Conservation (phyloP, 30 jellyfish, hydroid and myxozoan species). For the Rhopilema esculentum region DNA sequence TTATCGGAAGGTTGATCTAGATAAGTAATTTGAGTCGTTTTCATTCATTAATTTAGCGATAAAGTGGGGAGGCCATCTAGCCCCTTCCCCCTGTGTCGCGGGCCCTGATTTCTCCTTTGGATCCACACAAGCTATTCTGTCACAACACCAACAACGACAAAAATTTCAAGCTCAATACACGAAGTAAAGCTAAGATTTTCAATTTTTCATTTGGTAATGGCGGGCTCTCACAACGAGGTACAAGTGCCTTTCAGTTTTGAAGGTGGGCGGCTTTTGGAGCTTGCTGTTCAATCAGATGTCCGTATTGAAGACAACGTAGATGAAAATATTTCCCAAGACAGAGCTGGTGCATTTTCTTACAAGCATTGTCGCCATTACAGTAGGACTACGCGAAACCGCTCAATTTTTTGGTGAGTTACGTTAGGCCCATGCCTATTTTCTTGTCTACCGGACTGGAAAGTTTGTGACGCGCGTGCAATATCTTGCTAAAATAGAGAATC, state of each 20-base stretch:
- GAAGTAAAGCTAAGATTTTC: not conserved
- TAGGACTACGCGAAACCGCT: slow-evolving; percentile 64
- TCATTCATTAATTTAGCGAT: too few relatives aligned
- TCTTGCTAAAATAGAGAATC: too few relatives aligned
- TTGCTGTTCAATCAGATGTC: slow-evolving; percentile 46
- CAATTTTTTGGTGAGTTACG: slow-evolving; percentile 48
- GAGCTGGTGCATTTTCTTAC: slow-evolving; percentile 67
- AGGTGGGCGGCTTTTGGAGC: slow-evolving; percentile 26
- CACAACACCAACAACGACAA: too few relatives aligned
- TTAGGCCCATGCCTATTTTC: not conserved
- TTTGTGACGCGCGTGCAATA: too few relatives aligned
- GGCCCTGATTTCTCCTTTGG: too few relatives aligned
- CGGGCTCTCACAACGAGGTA: slow-evolving; percentile 72
- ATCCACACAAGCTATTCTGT: too few relatives aligned
- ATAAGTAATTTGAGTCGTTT: too few relatives aligned
- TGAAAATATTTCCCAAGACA: slow-evolving; percentile 53
- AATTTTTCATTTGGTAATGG: slow-evolving; percentile 32
- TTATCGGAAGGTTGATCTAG: too few relatives aligned
- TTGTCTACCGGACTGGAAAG: not conserved
- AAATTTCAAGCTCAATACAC: too few relatives aligned
- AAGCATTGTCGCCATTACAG: slow-evolving; percentile 37
- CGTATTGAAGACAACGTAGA: slow-evolving; percentile 11
- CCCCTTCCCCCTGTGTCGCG: too few relatives aligned
- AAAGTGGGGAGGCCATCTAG: too few relatives aligned
- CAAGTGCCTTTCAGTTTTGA: slow-evolving; percentile 22